These are phyloP conservation scores for Herpailurus yagouaroundi DNA, from an alignment of 2,113 vertebrate genomes.

Conservation along the genomic window DNA sequence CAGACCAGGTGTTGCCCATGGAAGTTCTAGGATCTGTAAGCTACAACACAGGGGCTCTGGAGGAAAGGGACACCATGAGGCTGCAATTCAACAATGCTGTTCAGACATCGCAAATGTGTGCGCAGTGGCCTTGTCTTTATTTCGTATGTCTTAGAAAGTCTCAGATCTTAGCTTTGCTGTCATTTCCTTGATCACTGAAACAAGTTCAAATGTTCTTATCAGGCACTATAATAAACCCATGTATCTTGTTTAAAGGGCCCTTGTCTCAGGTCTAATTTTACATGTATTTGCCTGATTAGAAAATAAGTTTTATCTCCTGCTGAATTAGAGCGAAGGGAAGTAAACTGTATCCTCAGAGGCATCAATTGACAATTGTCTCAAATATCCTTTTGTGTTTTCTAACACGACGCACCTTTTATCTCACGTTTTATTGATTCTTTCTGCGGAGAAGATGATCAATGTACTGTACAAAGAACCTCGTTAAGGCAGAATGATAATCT, in stretches of 20 bases:
- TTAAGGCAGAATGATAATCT: neutral
- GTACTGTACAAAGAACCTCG: neutral
- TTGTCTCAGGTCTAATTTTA: neutral
- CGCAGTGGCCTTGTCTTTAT: neutral
- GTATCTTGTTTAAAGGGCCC: neutral
- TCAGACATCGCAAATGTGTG: neutral
- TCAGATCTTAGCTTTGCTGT: neutral
- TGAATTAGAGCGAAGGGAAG: neutral
- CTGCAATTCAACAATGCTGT: too few species aligned
- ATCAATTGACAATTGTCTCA: neutral
- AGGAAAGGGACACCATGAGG: neutral
- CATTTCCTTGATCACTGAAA: neutral
- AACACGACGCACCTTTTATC: neutral
- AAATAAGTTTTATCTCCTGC: neutral
- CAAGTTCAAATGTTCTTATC: neutral
- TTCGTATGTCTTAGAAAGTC: neutral
- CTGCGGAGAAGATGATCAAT: neutral
- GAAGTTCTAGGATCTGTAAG: too few species aligned
- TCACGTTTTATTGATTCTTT: neutral
- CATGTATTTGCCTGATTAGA: neutral
- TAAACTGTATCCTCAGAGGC: neutral
- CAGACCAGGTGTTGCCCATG: rapidly evolving
- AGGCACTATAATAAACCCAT: neutral
- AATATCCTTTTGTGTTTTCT: neutral
- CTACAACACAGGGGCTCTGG: rapidly evolving